Conservation (phyloP, 1,140 invertebrate genomes). For the Ostrea edulis region DNA sequence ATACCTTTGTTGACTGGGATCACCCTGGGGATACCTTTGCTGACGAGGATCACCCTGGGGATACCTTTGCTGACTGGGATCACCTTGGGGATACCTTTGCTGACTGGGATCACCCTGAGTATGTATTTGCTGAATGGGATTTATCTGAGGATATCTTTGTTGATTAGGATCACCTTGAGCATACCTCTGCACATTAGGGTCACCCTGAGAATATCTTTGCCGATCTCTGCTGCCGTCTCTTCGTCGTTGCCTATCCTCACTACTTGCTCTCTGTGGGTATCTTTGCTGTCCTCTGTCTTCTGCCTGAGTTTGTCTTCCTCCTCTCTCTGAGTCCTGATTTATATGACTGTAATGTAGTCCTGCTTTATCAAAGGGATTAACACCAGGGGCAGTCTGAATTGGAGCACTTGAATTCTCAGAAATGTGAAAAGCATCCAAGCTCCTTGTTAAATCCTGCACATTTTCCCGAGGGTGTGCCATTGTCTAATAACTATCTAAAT, state of each 20-base stretch:
- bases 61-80: not conserved
- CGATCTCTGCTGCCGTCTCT: not conserved
- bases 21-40: not conserved
- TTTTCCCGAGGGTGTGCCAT: constrained; percentile 6
- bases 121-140: not conserved
- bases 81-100: not conserved
- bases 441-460: constrained; percentile 5
- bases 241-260: constrained; percentile 1
- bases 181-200: not conserved
- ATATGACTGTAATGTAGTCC: not conserved
- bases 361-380: constrained; percentile 26
- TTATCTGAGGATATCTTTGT: not conserved
- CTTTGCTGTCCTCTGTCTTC: not conserved
- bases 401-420: not conserved
- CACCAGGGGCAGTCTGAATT: not conserved
- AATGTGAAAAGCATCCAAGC: constrained; percentile 15
- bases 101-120: not conserved
- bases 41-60: not conserved
- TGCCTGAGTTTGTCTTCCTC: constrained; percentile 1
- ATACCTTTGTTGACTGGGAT: not conserved
- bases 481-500: not conserved
- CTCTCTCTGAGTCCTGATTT: not conserved
- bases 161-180: not conserved
- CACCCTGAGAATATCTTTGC: not conserved
- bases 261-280: not conserved